Conservation (phyloP, 2,113 vertebrate genomes). For the Hemiscyllium ocellatum region DNA sequence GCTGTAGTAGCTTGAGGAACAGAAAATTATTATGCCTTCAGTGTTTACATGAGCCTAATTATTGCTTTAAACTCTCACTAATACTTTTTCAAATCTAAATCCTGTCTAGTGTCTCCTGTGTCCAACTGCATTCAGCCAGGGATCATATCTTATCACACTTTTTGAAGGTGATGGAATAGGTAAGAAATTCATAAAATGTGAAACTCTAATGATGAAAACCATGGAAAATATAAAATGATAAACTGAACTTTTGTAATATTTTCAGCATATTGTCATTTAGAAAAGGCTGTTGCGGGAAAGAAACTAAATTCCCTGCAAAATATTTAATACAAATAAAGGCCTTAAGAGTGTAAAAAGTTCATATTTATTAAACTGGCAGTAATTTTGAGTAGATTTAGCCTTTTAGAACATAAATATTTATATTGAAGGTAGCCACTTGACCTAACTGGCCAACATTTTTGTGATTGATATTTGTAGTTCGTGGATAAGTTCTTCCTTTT, state of each 20-base stretch:
- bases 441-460: neutral
- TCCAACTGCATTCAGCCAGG: slow-evolving; percentile 62
- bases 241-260: neutral
- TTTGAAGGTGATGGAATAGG: slow-evolving; percentile 60
- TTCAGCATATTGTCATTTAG: neutral
- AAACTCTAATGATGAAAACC: neutral
- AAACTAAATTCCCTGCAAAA: neutral
- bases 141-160: slow-evolving; percentile 57
- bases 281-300: neutral
- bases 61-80: neutral
- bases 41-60: neutral
- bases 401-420: neutral
- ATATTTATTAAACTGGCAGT: neutral
- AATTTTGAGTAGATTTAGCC: neutral
- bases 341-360: neutral
- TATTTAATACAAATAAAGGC: neutral
- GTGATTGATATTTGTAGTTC: neutral
- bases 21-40: neutral
- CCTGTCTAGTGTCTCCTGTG: slow-evolving; percentile 57
- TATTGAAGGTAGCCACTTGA: neutral
- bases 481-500: neutral
- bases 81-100: neutral
- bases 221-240: neutral
- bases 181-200: slow-evolving; percentile 45
- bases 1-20: neutral